A percentile compares a stretch with the other conserved stretches of the same genome.
phyloP scores from a whole-genome alignment of 2,888 invertebrate species.

The Cremastinae sp. region DNA sequence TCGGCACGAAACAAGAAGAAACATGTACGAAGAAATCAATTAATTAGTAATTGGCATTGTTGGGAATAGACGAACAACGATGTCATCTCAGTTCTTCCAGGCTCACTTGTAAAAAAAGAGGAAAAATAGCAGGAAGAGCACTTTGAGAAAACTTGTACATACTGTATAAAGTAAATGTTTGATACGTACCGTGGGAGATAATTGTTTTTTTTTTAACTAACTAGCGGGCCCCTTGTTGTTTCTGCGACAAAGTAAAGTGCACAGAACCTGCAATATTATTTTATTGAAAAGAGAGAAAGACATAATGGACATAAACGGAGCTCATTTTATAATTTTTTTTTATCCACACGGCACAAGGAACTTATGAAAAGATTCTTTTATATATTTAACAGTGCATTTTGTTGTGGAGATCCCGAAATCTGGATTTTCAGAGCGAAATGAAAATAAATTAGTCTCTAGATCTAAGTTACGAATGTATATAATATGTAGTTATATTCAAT shows the following conservation, averaged over 20 bases:
- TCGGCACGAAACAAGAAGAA: background rate
- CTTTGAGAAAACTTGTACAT: conserved; percentile 73
- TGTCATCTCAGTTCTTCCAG: conserved; percentile 26
- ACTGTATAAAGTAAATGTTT: conserved; percentile 78
- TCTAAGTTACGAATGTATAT: conserved; percentile 68
- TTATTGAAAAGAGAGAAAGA: background rate
- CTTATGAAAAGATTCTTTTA: conserved; percentile 61
- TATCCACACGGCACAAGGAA: conserved; percentile 32
- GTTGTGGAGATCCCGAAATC: conserved; percentile 69
- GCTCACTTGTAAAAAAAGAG: conserved; percentile 38
- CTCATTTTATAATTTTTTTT: too few species aligned
- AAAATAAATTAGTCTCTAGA: conserved; percentile 61
- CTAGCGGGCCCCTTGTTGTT: conserved; percentile 68
- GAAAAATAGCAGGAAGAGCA: conserved; percentile 52
- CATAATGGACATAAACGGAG: background rate
- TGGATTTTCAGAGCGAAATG: conserved; percentile 72
- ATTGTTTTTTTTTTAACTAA: conserved; percentile 65
- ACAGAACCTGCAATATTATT: conserved; percentile 1
- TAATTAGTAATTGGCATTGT: conserved; percentile 46
- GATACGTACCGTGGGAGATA: conserved; percentile 73
- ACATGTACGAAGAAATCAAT: background rate
- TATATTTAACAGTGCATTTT: conserved; percentile 67
- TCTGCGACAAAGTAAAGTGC: conserved; percentile 6
- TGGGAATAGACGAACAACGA: conserved; percentile 23
- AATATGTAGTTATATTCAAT: conserved; percentile 63